Base-by-base conservation (phyloP, 2,113 vertebrate species). In the Halichoerus grypus region DNA sequence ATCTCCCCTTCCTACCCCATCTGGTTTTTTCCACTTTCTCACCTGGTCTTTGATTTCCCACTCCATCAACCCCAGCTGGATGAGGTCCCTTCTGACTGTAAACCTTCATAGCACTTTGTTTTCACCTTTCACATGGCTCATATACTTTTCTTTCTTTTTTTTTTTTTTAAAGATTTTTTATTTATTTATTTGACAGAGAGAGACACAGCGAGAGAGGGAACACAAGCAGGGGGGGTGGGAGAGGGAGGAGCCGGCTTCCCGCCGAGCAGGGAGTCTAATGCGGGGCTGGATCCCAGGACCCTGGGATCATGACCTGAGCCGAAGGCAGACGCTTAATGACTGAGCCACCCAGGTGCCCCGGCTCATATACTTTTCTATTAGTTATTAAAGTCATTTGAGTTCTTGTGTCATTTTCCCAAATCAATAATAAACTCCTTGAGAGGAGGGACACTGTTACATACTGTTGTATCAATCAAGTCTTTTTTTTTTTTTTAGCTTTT, bases 401-500 rank as follows among this genome's bases (percentile, higher is more conserved):
- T 65, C 31, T 94, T 71, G 1, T 74, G 51, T 87, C 63, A 65
- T 76, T 71, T 86, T 53, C 69, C 13, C 53, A 55, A 94, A 87
- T 94, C 80, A 87, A 33, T 76, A 89, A 82, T 69, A 92, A 88
- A 76, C 94, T 95, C 53, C 72, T 89, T 33, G 59, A 95, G 89
- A 93, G 59, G 71, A 95, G 71, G 57, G 46, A 82, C 31, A 67
- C 2, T 22, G n/a, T 90, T 21, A 63, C 42, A 77, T 21, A 72
- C 14, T 26, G 22, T 46, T 13, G 36, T 76, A 71, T 57, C 86
- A 55, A 22, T 72, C 81, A 88, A 22, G 63, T 67, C 39, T 46
- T 74, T 74, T 42, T 39, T 36, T 19, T 42, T 74, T 22, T 95
- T 88, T 96, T 24, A 42, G 51, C 63, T 83, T 88, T 65, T n/a